Evolutionary conservation across 1,140 invertebrate species (phyloP).

Genomic region (Cyrtorhinus lividipennis): DNA sequence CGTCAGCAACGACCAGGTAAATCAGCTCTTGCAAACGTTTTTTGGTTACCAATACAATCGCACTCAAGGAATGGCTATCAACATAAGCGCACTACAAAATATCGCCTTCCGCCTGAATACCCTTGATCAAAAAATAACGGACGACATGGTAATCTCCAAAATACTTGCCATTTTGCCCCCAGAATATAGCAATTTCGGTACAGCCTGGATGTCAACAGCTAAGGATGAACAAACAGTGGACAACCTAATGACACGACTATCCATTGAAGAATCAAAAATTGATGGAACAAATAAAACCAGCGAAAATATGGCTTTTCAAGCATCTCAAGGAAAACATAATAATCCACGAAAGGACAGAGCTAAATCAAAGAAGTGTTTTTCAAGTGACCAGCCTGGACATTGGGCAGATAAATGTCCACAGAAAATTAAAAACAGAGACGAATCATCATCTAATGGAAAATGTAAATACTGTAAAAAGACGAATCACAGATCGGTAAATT

Average conservation of each 20-base stretch:
- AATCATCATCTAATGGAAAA: too few relatives aligned
- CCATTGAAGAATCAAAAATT: not conserved
- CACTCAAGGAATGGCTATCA: not conserved
- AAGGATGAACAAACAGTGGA: not conserved
- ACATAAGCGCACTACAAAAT: not conserved
- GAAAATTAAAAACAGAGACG: not conserved
- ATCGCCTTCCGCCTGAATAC: not conserved
- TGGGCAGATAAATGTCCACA: not conserved
- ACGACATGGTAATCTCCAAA: not conserved
- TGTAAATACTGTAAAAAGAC: conserved; percentile 12
- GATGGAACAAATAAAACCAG: not conserved
- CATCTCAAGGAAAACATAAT: not conserved
- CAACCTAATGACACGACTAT: not conserved
- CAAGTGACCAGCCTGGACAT: not conserved
- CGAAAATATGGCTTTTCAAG: not conserved
- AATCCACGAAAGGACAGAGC: not conserved
- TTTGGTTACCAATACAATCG: not conserved
- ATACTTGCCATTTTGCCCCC: not conserved
- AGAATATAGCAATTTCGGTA: not conserved
- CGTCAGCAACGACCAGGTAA: not conserved
- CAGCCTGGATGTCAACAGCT: not conserved
- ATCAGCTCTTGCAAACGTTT: not conserved
- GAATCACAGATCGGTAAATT: conserved; percentile 6
- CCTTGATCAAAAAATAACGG: not conserved
- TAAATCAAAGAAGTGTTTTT: not conserved